These are phyloP conservation scores for Plecotus auritus DNA, from an alignment of 2,113 vertebrate species.

Conservation along the genomic window DNA sequence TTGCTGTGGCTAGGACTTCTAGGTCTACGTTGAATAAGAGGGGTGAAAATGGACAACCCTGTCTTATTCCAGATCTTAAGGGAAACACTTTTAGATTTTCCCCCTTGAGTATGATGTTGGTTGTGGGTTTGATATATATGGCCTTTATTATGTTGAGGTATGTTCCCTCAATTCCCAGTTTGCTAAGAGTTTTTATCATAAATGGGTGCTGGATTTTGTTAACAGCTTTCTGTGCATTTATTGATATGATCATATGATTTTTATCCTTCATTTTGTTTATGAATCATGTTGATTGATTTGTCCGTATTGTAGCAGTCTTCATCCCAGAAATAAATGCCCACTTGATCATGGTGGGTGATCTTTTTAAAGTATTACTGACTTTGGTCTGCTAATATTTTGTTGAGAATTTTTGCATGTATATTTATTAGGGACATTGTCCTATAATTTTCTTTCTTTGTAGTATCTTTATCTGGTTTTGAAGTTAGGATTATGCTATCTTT, in stretches of 20 bases:
- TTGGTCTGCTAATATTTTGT: background rate
- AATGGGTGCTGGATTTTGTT: background rate
- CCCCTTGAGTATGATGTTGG: background rate
- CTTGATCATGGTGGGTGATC: background rate
- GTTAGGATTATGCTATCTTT: background rate
- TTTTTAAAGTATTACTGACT: background rate
- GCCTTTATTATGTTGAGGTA: background rate
- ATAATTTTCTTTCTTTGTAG: background rate
- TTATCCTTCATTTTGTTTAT: background rate
- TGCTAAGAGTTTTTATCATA: background rate
- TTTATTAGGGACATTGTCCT: background rate
- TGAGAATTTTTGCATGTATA: background rate
- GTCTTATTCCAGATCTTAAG: background rate
- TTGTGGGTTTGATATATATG: background rate
- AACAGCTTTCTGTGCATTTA: background rate
- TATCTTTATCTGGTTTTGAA: background rate
- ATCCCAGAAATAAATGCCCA: background rate
- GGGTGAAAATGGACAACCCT: background rate
- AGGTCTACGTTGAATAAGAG: background rate
- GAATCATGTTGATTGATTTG: background rate
- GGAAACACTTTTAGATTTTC: background rate
- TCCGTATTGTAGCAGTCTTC: background rate
- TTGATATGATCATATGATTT: background rate
- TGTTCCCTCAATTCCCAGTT: background rate
- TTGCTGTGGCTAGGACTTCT: too few species aligned